A percentile compares a stretch with the other conserved stretches of the same genome.
These are phyloP conservation scores for Branchipolynoe longqiensis DNA, from an alignment of 2,888 invertebrate species.

Conservation along the genomic window DNA sequence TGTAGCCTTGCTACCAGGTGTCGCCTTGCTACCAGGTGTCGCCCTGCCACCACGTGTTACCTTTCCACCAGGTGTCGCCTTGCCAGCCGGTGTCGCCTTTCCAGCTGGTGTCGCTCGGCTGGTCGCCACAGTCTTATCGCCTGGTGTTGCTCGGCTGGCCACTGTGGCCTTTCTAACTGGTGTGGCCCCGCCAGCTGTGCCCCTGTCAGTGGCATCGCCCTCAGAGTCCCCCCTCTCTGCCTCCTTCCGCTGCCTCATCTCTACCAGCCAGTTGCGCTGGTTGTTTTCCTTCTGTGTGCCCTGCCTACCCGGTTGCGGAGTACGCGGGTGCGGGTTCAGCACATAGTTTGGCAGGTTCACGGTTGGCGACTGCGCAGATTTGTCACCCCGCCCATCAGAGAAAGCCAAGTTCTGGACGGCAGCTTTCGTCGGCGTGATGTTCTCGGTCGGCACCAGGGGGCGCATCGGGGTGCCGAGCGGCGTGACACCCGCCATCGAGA, in stretches of 20 bases:
- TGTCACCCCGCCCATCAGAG: background rate
- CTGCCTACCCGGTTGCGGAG: conserved; percentile 32
- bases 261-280: conserved; percentile 24
- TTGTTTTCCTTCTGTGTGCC: background rate
- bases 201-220: too few relatives aligned
- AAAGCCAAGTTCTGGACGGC: background rate
- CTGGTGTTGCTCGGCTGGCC: background rate
- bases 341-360: conserved; percentile 64
- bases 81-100: background rate
- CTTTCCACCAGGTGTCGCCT: too few relatives aligned
- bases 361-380: conserved; percentile 56
- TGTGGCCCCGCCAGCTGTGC: background rate
- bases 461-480: conserved; percentile 16
- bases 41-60: too few relatives aligned
- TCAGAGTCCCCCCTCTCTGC: conserved; percentile 1
- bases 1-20: too few relatives aligned
- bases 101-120: background rate
- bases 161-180: background rate
- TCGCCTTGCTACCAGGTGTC: too few relatives aligned
- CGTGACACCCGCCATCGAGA: background rate
- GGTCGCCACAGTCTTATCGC: background rate
- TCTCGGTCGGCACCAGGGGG: background rate
- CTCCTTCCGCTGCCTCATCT: conserved; percentile 9
- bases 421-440: conserved; percentile 3
- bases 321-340: conserved; percentile 60